Conservation (phyloP, 2,113 vertebrate species). For the Callipepla californica region DNA sequence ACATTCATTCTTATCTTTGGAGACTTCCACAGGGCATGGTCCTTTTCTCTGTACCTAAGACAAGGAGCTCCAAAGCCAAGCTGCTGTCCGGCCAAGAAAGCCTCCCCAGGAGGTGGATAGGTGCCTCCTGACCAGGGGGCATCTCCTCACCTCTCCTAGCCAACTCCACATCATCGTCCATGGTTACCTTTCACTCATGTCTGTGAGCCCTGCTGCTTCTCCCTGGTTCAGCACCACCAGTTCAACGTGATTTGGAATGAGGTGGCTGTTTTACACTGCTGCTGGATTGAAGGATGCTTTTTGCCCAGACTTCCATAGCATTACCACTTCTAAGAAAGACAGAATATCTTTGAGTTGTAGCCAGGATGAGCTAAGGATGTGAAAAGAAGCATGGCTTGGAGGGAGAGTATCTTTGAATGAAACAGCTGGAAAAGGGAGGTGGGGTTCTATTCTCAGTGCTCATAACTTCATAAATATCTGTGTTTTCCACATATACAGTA, state of each 20-base stretch:
- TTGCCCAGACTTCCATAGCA: neutral
- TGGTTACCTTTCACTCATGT: neutral
- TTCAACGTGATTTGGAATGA: conserved; percentile 1
- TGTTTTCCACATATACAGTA: neutral
- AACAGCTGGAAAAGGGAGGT: neutral
- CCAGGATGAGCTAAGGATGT: neutral
- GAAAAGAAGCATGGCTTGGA: neutral
- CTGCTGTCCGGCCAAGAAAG: neutral
- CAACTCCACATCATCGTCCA: neutral
- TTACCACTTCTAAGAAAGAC: neutral
- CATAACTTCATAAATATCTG: neutral
- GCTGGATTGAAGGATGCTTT: neutral
- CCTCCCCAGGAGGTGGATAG: neutral
- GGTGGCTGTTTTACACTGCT: neutral
- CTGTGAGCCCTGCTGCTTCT: neutral
- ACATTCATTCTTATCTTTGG: neutral
- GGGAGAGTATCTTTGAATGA: neutral
- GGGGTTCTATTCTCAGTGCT: neutral
- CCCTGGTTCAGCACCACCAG: neutral
- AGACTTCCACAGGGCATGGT: neutral
- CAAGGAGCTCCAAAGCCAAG: neutral
- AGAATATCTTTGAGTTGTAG: neutral
- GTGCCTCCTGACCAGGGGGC: neutral
- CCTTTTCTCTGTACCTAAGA: neutral
- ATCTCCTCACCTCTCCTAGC: neutral